Evolutionary conservation across 2,797 vertebrate genomes (phyloP).

Genomic region (Gobionotothen gibberifrons): DNA sequence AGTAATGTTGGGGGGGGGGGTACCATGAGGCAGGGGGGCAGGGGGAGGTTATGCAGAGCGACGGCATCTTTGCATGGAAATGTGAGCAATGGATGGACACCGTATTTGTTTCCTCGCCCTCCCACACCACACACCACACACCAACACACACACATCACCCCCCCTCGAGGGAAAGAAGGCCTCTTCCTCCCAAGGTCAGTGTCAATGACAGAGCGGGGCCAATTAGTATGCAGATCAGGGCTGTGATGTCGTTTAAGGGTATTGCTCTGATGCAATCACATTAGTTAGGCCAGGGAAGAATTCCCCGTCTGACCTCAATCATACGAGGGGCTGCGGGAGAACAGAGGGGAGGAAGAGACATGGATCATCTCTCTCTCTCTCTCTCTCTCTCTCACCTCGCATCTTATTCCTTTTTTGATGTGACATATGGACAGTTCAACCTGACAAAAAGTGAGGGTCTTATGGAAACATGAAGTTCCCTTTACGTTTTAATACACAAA

Average conservation of each 20-base stretch:
- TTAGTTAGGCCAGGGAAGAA: constrained; percentile 93
- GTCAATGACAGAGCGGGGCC: constrained; percentile 88
- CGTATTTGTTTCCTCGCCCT: constrained; percentile 79
- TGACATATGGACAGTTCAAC: constrained; percentile 25
- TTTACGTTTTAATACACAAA: neutral
- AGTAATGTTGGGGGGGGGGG: constrained; percentile 11
- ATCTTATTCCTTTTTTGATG: constrained; percentile 27
- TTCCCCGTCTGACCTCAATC: constrained; percentile 92
- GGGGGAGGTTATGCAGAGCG: constrained; percentile 76
- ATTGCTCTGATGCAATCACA: constrained; percentile 97
- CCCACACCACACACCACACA: neutral
- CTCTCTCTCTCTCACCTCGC: constrained; percentile 28
- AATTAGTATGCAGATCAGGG: constrained; percentile 97
- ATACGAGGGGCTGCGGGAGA: constrained; percentile 78
- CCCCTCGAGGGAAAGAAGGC: constrained; percentile 45
- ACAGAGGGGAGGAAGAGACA: neutral
- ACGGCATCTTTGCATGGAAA: constrained; percentile 85
- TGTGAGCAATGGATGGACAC: constrained; percentile 86
- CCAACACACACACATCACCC: constrained; percentile 21
- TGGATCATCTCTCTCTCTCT: constrained; percentile 48
- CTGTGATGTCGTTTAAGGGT: constrained; percentile 92
- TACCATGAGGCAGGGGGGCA: constrained; percentile 64
- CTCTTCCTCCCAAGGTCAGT: constrained; percentile 86
- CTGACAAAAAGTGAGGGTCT: constrained; percentile 4
- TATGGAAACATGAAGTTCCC: constrained; percentile 15